Evolutionary conservation across 2,888 invertebrate species (phyloP), one percentile per base, ranked within the genome.

Genomic region (Apamea epomidion): DNA sequence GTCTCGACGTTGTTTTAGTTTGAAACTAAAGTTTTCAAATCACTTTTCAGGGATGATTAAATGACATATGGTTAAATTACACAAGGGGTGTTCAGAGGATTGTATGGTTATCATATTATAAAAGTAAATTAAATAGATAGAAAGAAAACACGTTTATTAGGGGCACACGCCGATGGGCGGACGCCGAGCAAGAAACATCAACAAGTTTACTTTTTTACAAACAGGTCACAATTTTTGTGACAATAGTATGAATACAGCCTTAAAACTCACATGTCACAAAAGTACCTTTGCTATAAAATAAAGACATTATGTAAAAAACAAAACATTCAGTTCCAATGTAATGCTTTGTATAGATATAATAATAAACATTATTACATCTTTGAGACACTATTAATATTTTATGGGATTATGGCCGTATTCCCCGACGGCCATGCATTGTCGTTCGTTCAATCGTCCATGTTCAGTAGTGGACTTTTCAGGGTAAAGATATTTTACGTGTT

Each of bases 401-500:
- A 62, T 54, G 72, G 51, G 18, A 42, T 45, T 67, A 51, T 45
- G 64, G 45, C 1, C 25, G 37, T 78, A 75, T 64, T 69, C 58
- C 67, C 37, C 4, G 14, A 29, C 3, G 62, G 25, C 10, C 29
- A 14, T 69, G 75, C 37, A 8, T n/a, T 60, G 54, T 12, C 32
- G 65, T 32, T 37, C 62, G 64, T 69, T 64, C 42, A 32, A 37
- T 70, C 18, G 21, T 10, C 32, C 12, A 64, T 37, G 25, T 62
- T 32, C 48, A n/a, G 37, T 25, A 29, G 45, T 70, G 70, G 58
- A 71, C n/a, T 82, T 82, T 81, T 82, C 74, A 37, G 58, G 25
- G 16, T 14, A 48, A 7, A 48, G 64, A 74, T 75, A 70, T 42
- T 42, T 42, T 42, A 68, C n/a, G 45, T 58, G 37, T 62, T 8